These are phyloP conservation scores for Drosophila pseudotakahashii DNA, from an alignment of 2,888 invertebrate genomes.

Conservation along the genomic window DNA sequence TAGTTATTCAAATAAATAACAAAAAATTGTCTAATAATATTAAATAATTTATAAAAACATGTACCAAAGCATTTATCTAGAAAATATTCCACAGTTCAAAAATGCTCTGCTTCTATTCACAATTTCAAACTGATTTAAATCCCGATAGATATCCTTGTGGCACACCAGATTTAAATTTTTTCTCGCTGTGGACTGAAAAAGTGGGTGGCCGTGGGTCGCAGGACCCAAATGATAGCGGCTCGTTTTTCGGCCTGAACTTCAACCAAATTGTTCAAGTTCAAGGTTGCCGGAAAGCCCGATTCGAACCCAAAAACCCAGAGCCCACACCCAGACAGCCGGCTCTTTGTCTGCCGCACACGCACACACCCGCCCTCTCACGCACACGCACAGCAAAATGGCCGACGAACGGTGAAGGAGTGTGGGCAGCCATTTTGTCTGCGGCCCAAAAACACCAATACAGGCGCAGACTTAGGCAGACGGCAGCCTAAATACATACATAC, in stretches of 20 bases:
- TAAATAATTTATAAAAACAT: too few relatives aligned
- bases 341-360: slow-evolving; percentile 48
- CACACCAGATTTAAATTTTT: too few relatives aligned
- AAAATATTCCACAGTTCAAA: too few relatives aligned
- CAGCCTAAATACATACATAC: slow-evolving; percentile 15
- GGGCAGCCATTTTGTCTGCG: slow-evolving; percentile 70
- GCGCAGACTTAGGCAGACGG: slow-evolving; percentile 28
- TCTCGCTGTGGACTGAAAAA: not conserved
- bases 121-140: too few relatives aligned
- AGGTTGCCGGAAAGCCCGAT: slow-evolving; percentile 77
- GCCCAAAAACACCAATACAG: slow-evolving; percentile 47
- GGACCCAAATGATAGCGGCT: slow-evolving; percentile 32
- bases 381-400: slow-evolving; percentile 52
- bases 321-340: slow-evolving; percentile 38
- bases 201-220: slow-evolving; percentile 12
- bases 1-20: too few relatives aligned
- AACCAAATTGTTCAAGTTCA: slow-evolving; percentile 82
- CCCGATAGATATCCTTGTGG: too few relatives aligned
- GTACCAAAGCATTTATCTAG: too few relatives aligned
- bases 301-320: slow-evolving; percentile 32
- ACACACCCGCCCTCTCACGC: slow-evolving; percentile 30
- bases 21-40: too few relatives aligned
- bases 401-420: slow-evolving; percentile 31
- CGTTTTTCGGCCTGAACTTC: slow-evolving; percentile 64
- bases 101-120: too few relatives aligned